phyloP scores from a whole-genome alignment of 2,113 vertebrate genomes.

The Oostethus manadensis region DNA sequence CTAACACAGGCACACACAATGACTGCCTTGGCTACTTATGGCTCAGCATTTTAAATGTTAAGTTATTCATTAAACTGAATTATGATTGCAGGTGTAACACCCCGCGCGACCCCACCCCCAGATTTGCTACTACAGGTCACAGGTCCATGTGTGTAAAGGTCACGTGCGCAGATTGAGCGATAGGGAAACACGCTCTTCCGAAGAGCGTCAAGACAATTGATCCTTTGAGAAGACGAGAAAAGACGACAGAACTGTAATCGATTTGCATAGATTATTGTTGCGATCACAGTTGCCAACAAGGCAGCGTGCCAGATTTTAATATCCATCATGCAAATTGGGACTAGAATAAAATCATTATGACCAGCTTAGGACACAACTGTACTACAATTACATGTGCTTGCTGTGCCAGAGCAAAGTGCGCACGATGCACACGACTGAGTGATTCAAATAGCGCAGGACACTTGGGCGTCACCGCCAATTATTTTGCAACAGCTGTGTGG shows the following conservation, averaged over 20 bases:
- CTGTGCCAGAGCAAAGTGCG: constrained; percentile 5
- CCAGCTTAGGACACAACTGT: constrained; percentile 23
- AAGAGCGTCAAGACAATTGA: constrained; percentile 42
- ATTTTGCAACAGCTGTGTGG: background rate
- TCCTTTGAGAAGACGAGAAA: constrained; percentile 21
- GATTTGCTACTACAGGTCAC: constrained; percentile 60
- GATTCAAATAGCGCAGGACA: constrained; percentile 39
- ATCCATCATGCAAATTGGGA: background rate
- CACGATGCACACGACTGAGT: background rate
- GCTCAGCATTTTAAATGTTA: constrained; percentile 67
- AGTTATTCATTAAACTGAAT: constrained; percentile 74
- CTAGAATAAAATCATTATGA: constrained; percentile 12
- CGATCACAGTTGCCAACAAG: constrained; percentile 1
- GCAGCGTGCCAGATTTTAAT: background rate
- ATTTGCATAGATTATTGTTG: constrained; percentile 8
- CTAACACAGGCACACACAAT: constrained; percentile 25
- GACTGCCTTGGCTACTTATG: constrained; percentile 36
- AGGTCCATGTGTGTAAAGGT: constrained; percentile 60
- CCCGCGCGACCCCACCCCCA: constrained; percentile 27
- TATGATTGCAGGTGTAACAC: constrained; percentile 57
- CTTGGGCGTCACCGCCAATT: constrained; percentile 28
- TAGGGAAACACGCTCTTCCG: constrained; percentile 20
- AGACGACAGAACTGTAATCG: constrained; percentile 4
- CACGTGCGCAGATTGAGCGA: constrained; percentile 40
- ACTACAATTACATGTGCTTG: constrained; percentile 29